Evolutionary conservation across 2,888 invertebrate genomes (phyloP).

Genomic region (Parnassius orleans): DNA sequence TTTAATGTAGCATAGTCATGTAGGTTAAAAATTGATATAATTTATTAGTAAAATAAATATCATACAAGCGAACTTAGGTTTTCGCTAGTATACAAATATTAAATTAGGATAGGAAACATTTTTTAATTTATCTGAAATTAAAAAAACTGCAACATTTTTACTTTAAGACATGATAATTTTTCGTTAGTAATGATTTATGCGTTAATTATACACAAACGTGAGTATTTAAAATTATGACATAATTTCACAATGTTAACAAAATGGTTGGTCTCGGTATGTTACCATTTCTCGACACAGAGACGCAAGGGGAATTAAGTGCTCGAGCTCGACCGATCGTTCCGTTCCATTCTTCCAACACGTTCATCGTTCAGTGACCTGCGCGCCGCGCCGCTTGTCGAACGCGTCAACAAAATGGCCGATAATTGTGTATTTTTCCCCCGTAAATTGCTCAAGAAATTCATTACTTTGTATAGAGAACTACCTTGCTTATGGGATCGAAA

Average conservation of each 20-base stretch:
- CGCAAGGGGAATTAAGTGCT: constrained; percentile 26
- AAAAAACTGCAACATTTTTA: too few relatives aligned
- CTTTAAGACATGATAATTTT: too few relatives aligned
- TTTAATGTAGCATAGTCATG: too few relatives aligned
- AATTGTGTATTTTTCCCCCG: constrained; percentile 57
- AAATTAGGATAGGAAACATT: too few relatives aligned
- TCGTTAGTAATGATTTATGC: too few relatives aligned
- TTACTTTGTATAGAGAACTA: constrained; percentile 53
- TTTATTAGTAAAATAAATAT: too few relatives aligned
- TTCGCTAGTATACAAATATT: too few relatives aligned
- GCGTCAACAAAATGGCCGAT: constrained; percentile 45
- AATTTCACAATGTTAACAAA: not conserved
- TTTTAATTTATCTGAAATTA: too few relatives aligned
- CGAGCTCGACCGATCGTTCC: constrained; percentile 10
- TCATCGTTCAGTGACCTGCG: constrained; percentile 61
- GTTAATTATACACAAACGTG: too few relatives aligned
- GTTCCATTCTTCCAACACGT: constrained; percentile 24
- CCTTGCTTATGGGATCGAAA: constrained; percentile 63
- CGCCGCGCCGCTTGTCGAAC: constrained; percentile 61
- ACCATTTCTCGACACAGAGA: not conserved
- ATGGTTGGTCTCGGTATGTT: not conserved
- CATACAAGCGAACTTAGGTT: too few relatives aligned
- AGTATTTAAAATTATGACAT: too few relatives aligned
- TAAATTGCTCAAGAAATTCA: constrained; percentile 57
- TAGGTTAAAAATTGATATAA: too few relatives aligned